Conservation (phyloP, 23 tunicate genomes). For the Phallusia fumigata region DNA sequence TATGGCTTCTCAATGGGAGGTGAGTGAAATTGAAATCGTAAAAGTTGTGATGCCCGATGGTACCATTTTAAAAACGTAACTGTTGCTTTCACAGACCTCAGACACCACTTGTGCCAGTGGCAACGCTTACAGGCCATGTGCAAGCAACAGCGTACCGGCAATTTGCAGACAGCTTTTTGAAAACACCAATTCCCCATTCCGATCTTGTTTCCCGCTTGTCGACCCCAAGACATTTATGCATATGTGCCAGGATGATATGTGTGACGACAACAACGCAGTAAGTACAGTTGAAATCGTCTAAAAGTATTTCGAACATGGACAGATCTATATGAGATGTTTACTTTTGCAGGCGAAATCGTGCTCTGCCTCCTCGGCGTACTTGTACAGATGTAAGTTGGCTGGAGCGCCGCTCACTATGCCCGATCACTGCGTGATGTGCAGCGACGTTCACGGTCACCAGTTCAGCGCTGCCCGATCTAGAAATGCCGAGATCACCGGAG, state of each 20-base stretch:
- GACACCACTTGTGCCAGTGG: constrained; percentile 20
- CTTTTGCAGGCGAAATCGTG: constrained; percentile 39
- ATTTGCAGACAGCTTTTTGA: constrained; percentile 44
- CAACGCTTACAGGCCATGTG: constrained; percentile 37
- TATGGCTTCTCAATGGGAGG: constrained; percentile 85
- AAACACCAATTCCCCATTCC: constrained; percentile 42
- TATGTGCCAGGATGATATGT: constrained; percentile 73
- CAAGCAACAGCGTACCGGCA: constrained; percentile 19
- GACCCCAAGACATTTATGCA: constrained; percentile 73
- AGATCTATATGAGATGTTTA: neutral
- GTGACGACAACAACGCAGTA: constrained; percentile 26
- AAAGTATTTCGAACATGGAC: neutral
- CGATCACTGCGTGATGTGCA: constrained; percentile 57
- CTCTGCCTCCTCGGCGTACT: constrained; percentile 64
- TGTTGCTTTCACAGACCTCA: constrained; percentile 22
- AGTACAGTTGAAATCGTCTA: neutral
- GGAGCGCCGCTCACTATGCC: constrained; percentile 69
- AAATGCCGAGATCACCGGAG: constrained; percentile 27
- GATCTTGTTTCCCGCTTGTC: constrained; percentile 84
- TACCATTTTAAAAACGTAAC: neutral
- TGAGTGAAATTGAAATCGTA: constrained; percentile 1
- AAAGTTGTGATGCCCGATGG: neutral
- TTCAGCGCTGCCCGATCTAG: constrained; percentile 19
- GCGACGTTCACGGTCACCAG: constrained; percentile 23
- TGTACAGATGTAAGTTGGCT: constrained; percentile 47